Evolutionary conservation across 2,797 vertebrate species (phyloP).

Genomic region (Scomberomorus guttatus): DNA sequence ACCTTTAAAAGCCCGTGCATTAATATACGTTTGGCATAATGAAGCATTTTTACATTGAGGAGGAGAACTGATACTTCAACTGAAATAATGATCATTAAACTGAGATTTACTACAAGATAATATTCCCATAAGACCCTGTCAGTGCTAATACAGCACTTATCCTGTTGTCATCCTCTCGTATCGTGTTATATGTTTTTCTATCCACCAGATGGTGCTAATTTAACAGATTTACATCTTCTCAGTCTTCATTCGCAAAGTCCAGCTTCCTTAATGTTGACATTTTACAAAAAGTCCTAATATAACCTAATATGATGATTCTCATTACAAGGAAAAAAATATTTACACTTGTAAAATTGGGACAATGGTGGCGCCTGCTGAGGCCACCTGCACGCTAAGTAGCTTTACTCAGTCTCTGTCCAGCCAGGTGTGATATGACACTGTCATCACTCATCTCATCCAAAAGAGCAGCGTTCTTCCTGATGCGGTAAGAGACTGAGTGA

Average conservation of each 20-base stretch:
- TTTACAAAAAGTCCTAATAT: not conserved
- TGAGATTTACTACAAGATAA: not conserved
- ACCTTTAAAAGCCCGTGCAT: not conserved
- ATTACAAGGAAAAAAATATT: not conserved
- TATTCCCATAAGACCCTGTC: not conserved
- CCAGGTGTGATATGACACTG: conserved; percentile 52
- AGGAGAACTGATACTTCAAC: not conserved
- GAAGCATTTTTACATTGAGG: not conserved
- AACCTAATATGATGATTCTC: not conserved
- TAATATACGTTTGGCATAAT: not conserved
- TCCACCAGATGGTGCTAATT: conserved; percentile 71
- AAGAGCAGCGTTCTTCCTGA: conserved; percentile 25
- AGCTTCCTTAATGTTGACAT: not conserved
- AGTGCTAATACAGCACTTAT: too few species aligned
- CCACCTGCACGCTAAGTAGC: not conserved
- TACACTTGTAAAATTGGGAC: conserved; percentile 19
- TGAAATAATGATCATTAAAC: not conserved
- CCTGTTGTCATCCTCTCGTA: not conserved
- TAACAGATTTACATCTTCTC: conserved; percentile 6
- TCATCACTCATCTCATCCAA: conserved; percentile 55
- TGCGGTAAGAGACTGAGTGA: conserved; percentile 41
- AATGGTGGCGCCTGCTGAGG: not conserved
- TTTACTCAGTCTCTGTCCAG: conserved; percentile 34
- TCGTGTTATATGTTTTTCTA: not conserved
- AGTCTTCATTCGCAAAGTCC: not conserved